These are phyloP conservation scores for Cephalopterus ornatus DNA, from an alignment of 2,113 vertebrate genomes.

Conservation along the genomic window DNA sequence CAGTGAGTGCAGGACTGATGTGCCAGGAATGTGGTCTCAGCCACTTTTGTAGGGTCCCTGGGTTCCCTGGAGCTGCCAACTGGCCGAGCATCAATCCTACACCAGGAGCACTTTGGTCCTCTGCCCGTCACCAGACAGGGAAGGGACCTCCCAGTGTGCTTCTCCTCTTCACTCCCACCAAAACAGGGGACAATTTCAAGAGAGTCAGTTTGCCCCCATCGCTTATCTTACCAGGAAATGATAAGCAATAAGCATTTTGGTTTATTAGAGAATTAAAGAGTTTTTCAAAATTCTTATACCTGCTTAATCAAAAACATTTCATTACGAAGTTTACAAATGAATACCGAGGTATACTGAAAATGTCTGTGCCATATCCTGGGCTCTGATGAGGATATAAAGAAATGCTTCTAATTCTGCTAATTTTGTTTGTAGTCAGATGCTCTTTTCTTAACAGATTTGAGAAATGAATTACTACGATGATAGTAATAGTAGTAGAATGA, in stretches of 20 bases:
- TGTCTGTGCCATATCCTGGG: fast-evolving
- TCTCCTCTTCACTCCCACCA: neutral
- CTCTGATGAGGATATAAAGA: neutral
- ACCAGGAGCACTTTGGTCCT: fast-evolving
- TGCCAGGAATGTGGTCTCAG: neutral
- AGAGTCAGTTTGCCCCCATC: neutral
- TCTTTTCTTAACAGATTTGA: neutral
- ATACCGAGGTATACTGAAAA: neutral
- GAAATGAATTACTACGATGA: neutral
- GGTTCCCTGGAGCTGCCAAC: neutral
- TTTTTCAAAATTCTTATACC: neutral
- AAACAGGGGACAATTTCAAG: neutral
- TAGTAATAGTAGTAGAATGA: neutral
- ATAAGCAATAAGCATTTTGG: neutral
- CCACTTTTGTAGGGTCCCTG: neutral
- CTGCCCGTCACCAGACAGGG: neutral
- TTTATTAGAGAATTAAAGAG: neutral
- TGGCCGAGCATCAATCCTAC: fast-evolving
- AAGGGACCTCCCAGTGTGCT: neutral
- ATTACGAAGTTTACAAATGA: neutral
- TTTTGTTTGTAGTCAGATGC: neutral
- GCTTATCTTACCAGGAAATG: neutral
- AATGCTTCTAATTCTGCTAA: neutral
- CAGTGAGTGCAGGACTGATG: neutral
- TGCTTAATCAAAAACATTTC: neutral